Base-by-base conservation (phyloP, 2,113 vertebrate species). In the Xenopus borealis region DNA sequence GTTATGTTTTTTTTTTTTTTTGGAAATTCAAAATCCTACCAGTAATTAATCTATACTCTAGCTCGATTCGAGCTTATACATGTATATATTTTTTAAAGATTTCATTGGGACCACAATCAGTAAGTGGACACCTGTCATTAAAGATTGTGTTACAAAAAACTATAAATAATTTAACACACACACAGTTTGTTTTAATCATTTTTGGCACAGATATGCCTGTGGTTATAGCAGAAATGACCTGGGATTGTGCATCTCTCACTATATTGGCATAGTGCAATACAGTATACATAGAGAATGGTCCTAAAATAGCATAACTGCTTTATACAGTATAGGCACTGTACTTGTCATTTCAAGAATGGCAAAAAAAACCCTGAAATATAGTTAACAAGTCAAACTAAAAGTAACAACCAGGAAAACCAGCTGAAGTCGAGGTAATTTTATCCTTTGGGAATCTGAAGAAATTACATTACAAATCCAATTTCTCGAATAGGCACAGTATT, bases 121-220 rank as follows among this genome's bases (percentile, higher is more conserved):
- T 77, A 91, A 86, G 84, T 82, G 83, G 84, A 88, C 89, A 82
- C 88, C 87, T 85, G 80, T 88, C 81, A 80, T 84, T 84, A 84
- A 85, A 90, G 83, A 83, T 79, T 82, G 69, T 64, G 62, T 75
- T 87, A 83, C 79, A 79, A 75, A 67, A n/a, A 69, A 72, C 64
- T 82, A 91, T 90, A 91, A 92, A 92, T 92, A 92, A 91, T 83
- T 92, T 89, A 91, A 83, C 75, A 81, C 78, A 62, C 53, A 85
- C 80, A 82, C 57, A 72, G 72, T 81, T 27, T 27, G 23, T 3
- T 27, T 27, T 82, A 78, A 55, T 59, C 53, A 70, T 33, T 80
- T 87, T 88, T 88, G 91, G 90, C 89, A 88, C 87, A 85, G 86
- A 78, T 80, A 85, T 83, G 88, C 89, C 81, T 86, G 75, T 85